phyloP scores from a whole-genome alignment of 92 coral and sea anemone genomes.

The Parazoanthus atlanticus region DNA sequence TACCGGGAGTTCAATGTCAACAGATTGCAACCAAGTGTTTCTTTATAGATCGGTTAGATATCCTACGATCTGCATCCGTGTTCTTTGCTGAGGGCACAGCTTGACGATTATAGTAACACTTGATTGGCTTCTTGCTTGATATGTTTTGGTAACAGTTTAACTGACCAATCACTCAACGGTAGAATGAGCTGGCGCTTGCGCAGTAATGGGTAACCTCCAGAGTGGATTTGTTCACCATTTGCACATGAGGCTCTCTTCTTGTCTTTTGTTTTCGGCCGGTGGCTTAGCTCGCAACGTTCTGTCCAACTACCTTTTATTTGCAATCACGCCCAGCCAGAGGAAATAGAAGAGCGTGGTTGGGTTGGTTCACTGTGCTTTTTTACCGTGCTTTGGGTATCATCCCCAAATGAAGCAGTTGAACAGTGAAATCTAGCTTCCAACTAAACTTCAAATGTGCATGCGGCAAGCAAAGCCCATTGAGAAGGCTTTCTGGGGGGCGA shows the following conservation, averaged over 20 bases:
- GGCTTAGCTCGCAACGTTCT: neutral
- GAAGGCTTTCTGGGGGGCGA: constrained; percentile 80
- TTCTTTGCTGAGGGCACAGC: constrained; percentile 84
- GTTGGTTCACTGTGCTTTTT: no score
- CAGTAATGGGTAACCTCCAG: constrained; percentile 28
- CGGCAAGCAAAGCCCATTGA: constrained; percentile 43
- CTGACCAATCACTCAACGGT: constrained; percentile 83
- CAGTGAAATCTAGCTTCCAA: constrained; percentile 4
- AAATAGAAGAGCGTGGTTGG: neutral
- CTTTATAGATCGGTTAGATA: constrained; percentile 37
- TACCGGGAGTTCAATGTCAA: constrained; percentile 54
- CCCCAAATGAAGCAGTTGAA: constrained; percentile 4
- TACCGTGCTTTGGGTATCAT: neutral
- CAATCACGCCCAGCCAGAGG: constrained; percentile 2
- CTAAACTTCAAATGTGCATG: constrained; percentile 19
- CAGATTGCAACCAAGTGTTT: constrained; percentile 26
- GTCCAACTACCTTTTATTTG: neutral
- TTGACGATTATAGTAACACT: constrained; percentile 83
- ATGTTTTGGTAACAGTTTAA: constrained; percentile 87
- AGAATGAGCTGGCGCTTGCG: constrained; percentile 36
- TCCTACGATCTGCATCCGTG: constrained; percentile 70
- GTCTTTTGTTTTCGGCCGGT: constrained; percentile 29
- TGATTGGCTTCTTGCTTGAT: constrained; percentile 85
- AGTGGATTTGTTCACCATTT: constrained; percentile 32
- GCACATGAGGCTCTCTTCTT: constrained; percentile 14